Base-by-base conservation (phyloP, 2,888 invertebrate species). In the Apodemia duryi region DNA sequence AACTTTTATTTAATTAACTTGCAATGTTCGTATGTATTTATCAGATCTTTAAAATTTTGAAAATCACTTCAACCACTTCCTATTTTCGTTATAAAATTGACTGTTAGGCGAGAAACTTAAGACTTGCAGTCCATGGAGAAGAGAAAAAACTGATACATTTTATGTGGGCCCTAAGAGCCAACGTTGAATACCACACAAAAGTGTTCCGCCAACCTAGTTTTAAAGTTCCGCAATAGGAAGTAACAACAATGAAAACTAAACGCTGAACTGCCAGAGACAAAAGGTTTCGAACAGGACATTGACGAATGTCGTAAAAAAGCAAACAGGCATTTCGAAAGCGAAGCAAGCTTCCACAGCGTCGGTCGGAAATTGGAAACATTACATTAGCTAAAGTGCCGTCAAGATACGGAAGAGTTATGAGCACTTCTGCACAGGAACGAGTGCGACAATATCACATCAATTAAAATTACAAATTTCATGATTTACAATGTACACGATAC, bases 331-430 rank as follows among this genome's bases (percentile, higher is more conserved):
- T 75, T 75, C 73, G 74, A 76, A 73, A 74, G 72, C 70, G 66
- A 71, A 73, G 74, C 71, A 71, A 43, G 70, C 57, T 60, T 11
- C 61, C 32, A 32, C 46, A 51, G 73, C 73, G 72, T 74, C 77
- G 78, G 75, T 81, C 84, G 88, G 89, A 89, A 90, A 90, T 91
- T 89, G 90, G 86, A 87, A 88, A 83, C 78, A 82, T 76, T 80
- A 80, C 83, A 86, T 88, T 88, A 88, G 83, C 74, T 73, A 76
- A 77, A 76, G 77, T 78, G 77, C 74, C 74, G 81, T 82, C 81
- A 75, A 74, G 85, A 84, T 85, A 85, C 75, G 77, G 81, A 81
- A 79, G 84, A 87, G 83, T 88, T 88, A 86, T 82, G 85, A 79
- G 76, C 72, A 70, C 71, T 74, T 70, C 74, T 74, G 77, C 74